Evolutionary conservation across 2,113 vertebrate genomes (phyloP).

Genomic region (Lasiurus borealis): DNA sequence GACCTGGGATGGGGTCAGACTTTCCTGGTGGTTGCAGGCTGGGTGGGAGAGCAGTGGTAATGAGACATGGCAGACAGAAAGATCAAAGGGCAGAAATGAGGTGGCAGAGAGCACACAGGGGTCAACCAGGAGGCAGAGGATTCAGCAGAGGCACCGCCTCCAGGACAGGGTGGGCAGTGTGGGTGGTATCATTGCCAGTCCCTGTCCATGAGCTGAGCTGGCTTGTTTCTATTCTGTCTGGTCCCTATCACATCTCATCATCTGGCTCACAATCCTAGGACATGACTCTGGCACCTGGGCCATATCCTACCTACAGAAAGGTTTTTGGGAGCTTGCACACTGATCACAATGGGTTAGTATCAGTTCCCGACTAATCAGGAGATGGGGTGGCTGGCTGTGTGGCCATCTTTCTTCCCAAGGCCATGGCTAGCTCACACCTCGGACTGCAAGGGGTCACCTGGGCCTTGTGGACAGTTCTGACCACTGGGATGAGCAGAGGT

Average conservation of each 20-base stretch:
- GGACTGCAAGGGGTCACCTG: neutral
- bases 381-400: neutral
- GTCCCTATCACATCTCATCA: neutral
- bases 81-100: neutral
- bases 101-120: too few relatives aligned
- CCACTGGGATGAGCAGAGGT: neutral
- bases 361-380: neutral
- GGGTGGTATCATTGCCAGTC: neutral
- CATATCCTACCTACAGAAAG: neutral
- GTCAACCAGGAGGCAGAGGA: rapidly evolving
- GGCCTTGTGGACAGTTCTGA: neutral
- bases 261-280: neutral
- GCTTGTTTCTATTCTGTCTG: neutral
- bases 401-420: neutral
- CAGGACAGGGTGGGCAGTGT: neutral
- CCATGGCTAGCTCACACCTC: neutral
- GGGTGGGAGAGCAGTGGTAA: too few relatives aligned
- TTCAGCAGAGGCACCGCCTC: neutral
- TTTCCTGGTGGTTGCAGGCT: neutral
- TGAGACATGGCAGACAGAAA: neutral
- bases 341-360: neutral
- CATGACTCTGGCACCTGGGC: neutral
- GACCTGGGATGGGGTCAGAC: rapidly evolving
- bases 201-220: rapidly evolving
- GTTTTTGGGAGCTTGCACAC: neutral